Evolutionary conservation across 2,113 vertebrate species (phyloP).

Genomic region (Serilophus lunatus): DNA sequence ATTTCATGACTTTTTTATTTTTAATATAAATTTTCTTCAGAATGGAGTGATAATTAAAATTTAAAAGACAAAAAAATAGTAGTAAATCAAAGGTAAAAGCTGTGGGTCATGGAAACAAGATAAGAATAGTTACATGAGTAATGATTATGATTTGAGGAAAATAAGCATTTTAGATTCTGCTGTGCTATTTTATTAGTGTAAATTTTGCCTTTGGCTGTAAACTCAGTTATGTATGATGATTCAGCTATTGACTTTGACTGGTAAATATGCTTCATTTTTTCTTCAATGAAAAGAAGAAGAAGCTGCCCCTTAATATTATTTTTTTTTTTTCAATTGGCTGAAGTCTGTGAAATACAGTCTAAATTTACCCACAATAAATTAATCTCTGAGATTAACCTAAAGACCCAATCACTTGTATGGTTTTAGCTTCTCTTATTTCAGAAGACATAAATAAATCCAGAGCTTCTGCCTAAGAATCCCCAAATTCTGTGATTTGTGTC

Average conservation of each 20-base stretch:
- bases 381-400: background rate
- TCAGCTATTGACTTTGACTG: constrained; percentile 13
- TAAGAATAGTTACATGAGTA: background rate
- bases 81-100: background rate
- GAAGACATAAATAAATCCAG: background rate
- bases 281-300: background rate
- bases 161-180: background rate
- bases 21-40: background rate
- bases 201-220: background rate
- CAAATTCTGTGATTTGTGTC: background rate
- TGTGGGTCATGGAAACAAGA: background rate
- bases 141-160: background rate
- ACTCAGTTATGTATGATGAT: background rate
- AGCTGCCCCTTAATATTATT: background rate
- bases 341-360: background rate
- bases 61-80: background rate
- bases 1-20: background rate
- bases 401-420: background rate
- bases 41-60: background rate
- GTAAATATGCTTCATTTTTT: constrained; percentile 9
- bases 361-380: background rate
- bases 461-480: background rate
- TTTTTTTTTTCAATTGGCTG: background rate
- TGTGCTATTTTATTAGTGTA: background rate
- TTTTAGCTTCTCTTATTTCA: background rate